phyloP scores from a whole-genome alignment of 2,113 vertebrate genomes.

The Callospermophilus lateralis region DNA sequence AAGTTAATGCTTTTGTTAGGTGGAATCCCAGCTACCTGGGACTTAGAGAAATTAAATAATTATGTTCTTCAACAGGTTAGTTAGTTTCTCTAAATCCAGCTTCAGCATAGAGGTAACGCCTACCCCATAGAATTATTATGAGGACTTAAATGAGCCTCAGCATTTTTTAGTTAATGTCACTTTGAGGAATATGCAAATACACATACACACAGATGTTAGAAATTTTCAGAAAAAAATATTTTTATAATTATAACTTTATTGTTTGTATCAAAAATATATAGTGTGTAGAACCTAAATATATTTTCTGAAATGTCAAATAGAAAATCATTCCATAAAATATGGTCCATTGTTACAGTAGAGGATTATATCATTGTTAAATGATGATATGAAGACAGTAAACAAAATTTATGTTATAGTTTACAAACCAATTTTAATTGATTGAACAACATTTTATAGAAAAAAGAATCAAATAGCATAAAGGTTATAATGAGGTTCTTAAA shows the following conservation, averaged over 20 bases:
- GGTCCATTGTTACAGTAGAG: not conserved
- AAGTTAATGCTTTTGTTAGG: not conserved
- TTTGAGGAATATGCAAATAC: not conserved
- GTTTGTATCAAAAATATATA: conserved; percentile 4
- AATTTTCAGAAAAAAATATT: conserved; percentile 12
- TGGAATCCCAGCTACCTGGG: not conserved
- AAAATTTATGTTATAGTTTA: conserved; percentile 11
- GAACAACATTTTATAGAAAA: not conserved
- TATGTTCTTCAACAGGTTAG: not conserved
- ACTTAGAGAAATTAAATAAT: not conserved
- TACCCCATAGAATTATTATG: not conserved
- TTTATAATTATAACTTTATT: conserved; percentile 37
- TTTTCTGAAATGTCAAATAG: conserved; percentile 55
- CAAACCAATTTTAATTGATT: conserved; percentile 12
- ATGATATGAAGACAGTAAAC: not conserved
- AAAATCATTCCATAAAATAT: conserved; percentile 42
- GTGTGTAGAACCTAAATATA: not conserved
- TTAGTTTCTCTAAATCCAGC: conserved; percentile 36
- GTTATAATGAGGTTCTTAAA: conserved; percentile 34
- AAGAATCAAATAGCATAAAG: not conserved
- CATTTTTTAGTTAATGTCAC: not conserved
- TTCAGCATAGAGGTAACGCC: not conserved
- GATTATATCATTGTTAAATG: conserved; percentile 28
- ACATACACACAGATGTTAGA: not conserved
- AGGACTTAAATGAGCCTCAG: not conserved